Base-by-base conservation (phyloP, 2,888 invertebrate genomes). In the Xylota segnis region DNA sequence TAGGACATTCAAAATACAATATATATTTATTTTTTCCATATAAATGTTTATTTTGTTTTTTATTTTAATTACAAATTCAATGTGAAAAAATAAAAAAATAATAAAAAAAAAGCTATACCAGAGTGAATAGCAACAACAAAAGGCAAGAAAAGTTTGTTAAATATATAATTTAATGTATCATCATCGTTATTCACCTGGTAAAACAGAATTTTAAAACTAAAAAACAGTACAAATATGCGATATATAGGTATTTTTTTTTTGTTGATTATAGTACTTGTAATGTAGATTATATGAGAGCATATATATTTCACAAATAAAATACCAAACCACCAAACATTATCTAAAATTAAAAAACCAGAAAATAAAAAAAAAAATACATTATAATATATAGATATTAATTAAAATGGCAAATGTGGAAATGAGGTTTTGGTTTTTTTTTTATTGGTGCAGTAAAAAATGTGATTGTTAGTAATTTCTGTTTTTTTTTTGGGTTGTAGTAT, bases 261-360 rank as follows among this genome's bases (percentile, higher is more conserved):
- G 14, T 71, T 66, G 52, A 84, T 75, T 75, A 66, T 76, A 37
- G 37, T 37, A 79, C 56, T 81, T 84, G 81, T 70, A 76, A 79
- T 79, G 70, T 63, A 70, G 75, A 75, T 70, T 75, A 71, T 70
- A 84, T 84, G 83, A 83, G 78, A 81, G 71, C 71, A 76, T 79
- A 71, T 77, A 68, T 84, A 71, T 75, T 71, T 84, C 81, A 84
- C 83, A 84, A 84, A 84, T 79, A 84, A 81, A 81, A 81, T 84
- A 84, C 84, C 84, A 84, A 84, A 84, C 84, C 84, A 84, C 84
- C 84, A 84, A 71, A 84, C 84, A 84, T 84, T 84, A 84, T 84
- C 84, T 84, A 84, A 84, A 84, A 84, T 84, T 84, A 79, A 84
- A 74, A 81, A 84, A 75, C 77, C 77, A 75, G 50, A 81, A 71